Evolutionary conservation across 2,113 vertebrate genomes (phyloP).

Genomic region (Enhydra lutris): DNA sequence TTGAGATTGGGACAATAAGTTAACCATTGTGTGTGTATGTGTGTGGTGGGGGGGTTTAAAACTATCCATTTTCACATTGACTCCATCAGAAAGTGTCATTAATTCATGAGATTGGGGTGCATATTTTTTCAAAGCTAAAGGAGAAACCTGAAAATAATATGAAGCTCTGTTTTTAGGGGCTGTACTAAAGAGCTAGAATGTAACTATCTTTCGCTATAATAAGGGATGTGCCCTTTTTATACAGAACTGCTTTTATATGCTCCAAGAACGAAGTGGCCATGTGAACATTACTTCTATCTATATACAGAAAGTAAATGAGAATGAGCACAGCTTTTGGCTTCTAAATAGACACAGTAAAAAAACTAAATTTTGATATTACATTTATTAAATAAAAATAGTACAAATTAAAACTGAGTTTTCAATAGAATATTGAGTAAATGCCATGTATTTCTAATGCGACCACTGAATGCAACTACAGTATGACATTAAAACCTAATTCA

Average conservation of each 20-base stretch:
- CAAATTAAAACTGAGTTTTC: background rate
- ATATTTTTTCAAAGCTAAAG: constrained; percentile 41
- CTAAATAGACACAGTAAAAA: background rate
- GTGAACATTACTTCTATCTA: background rate
- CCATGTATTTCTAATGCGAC: background rate
- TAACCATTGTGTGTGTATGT: background rate
- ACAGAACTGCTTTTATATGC: background rate
- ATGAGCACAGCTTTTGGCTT: background rate
- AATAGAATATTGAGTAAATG: background rate
- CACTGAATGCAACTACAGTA: background rate
- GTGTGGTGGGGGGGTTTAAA: background rate
- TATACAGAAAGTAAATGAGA: background rate
- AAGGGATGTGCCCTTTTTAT: background rate
- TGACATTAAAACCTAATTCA: constrained; percentile 19
- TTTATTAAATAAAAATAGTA: background rate
- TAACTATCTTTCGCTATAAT: background rate
- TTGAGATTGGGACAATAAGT: background rate
- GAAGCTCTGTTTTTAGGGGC: background rate
- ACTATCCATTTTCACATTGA: background rate
- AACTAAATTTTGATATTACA: background rate
- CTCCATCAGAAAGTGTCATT: background rate
- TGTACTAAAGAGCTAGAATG: background rate
- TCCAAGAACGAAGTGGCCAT: background rate
- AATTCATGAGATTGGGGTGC: background rate
- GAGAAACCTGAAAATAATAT: background rate